phyloP scores from a whole-genome alignment of 2,888 invertebrate genomes.

The Drosophila limbata region DNA sequence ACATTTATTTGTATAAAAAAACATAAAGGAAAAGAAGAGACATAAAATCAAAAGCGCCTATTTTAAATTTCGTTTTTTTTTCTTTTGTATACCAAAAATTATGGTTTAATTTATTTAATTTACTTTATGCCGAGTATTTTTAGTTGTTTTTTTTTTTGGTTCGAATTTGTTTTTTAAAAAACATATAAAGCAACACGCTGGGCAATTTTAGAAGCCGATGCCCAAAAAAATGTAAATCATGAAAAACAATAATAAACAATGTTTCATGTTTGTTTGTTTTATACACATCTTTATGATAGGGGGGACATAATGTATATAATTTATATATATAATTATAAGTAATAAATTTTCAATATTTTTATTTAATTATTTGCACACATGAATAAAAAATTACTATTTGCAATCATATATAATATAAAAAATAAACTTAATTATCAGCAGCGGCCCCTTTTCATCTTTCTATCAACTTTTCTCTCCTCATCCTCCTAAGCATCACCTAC shows the following conservation, averaged over 20 bases:
- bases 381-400: slow-evolving; percentile 81
- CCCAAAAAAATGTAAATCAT: slow-evolving; percentile 33
- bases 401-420: slow-evolving; percentile 82
- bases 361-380: slow-evolving; percentile 81
- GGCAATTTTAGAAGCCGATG: slow-evolving; percentile 23
- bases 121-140: slow-evolving; percentile 38
- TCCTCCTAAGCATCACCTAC: slow-evolving; percentile 49
- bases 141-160: slow-evolving; percentile 62
- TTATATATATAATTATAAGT: slow-evolving; percentile 76
- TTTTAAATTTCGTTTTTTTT: slow-evolving; percentile 43
- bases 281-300: slow-evolving; percentile 74
- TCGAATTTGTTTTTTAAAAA: slow-evolving; percentile 65
- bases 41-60: slow-evolving; percentile 39
- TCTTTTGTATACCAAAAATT: slow-evolving; percentile 46
- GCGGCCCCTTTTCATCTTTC: slow-evolving; percentile 46
- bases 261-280: slow-evolving; percentile 37
- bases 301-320: slow-evolving; percentile 58
- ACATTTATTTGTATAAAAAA: slow-evolving; percentile 56
- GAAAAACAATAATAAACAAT: slow-evolving; percentile 53
- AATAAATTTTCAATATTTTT: slow-evolving; percentile 76
- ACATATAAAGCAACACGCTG: slow-evolving; percentile 62
- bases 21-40: slow-evolving; percentile 35
- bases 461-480: slow-evolving; percentile 22
- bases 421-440: slow-evolving; percentile 80
- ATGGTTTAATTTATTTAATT: slow-evolving; percentile 50